Conservation (phyloP, 2,888 invertebrate genomes). For the Zaprionus bogoriensis region DNA sequence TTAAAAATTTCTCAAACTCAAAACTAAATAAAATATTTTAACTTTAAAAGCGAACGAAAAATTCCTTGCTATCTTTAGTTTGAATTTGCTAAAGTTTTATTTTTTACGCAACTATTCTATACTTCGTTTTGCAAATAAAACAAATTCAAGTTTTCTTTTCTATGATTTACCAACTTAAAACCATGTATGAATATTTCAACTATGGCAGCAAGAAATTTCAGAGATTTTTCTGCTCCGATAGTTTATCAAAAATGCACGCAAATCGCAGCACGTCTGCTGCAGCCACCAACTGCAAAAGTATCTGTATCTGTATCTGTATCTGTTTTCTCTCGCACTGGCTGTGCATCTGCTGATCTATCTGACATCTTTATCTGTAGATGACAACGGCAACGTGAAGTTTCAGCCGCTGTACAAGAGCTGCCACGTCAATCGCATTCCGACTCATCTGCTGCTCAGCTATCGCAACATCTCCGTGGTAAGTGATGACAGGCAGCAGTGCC, state of each 20-base stretch:
- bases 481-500: conserved; percentile 59
- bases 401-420: conserved; percentile 91
- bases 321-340: background rate
- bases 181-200: no score
- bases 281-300: background rate
- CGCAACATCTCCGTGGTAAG: conserved; percentile 90
- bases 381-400: conserved; percentile 85
- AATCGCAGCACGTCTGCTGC: background rate
- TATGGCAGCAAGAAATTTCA: no score
- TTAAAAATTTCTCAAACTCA: no score
- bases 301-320: background rate
- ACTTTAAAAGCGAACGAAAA: no score
- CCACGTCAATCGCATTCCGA: conserved; percentile 87
- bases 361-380: conserved; percentile 84
- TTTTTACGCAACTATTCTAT: no score
- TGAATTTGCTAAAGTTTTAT: no score
- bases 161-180: no score
- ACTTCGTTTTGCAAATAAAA: no score
- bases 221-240: background rate
- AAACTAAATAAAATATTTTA: no score
- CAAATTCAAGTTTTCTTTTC: no score
- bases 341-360: conserved; percentile 43
- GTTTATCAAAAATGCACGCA: background rate
- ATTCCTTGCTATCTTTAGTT: no score
- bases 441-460: conserved; percentile 88